These are phyloP conservation scores for Troides oblongomaculatus DNA, from an alignment of 2,888 invertebrate species.

Conservation along the genomic window DNA sequence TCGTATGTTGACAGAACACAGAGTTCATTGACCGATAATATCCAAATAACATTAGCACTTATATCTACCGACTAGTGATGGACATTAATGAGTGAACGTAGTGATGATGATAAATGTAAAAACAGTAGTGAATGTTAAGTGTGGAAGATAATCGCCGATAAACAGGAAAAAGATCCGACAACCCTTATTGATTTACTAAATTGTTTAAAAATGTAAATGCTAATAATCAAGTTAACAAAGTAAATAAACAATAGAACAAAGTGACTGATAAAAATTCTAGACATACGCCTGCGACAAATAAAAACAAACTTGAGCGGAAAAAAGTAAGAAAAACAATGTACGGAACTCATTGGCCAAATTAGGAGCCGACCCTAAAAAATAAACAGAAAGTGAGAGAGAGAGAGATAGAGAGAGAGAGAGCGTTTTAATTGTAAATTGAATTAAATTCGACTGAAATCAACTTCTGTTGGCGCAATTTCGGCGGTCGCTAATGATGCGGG, in stretches of 20 bases:
- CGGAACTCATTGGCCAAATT: slow-evolving; percentile 51
- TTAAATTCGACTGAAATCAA: slow-evolving; percentile 69
- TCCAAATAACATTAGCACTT: no score
- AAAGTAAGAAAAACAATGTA: slow-evolving; percentile 29
- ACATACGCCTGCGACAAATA: slow-evolving; percentile 31
- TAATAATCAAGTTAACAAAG: slow-evolving; percentile 25
- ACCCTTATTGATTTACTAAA: slow-evolving; percentile 8
- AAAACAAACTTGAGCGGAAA: slow-evolving; percentile 16
- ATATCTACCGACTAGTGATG: no score
- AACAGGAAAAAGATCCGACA: background rate
- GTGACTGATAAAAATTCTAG: slow-evolving; percentile 30
- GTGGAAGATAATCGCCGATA: no score
- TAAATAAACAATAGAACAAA: slow-evolving; percentile 26
- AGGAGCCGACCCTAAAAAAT: slow-evolving; percentile 61
- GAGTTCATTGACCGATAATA: no score
- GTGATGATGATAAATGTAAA: no score
- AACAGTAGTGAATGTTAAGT: no score
- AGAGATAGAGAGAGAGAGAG: slow-evolving; percentile 31
- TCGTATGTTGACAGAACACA: no score
- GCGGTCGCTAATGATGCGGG: slow-evolving; percentile 60
- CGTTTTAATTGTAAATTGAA: slow-evolving; percentile 75
- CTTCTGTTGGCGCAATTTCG: slow-evolving; percentile 54
- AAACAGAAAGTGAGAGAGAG: slow-evolving; percentile 45
- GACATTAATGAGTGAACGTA: no score
- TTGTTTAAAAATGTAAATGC: slow-evolving; percentile 2